A percentile compares a stretch with the other conserved stretches of the same genome.
Conservation (phyloP, 1,140 invertebrate genomes). For the Callitettix versicolor region DNA sequence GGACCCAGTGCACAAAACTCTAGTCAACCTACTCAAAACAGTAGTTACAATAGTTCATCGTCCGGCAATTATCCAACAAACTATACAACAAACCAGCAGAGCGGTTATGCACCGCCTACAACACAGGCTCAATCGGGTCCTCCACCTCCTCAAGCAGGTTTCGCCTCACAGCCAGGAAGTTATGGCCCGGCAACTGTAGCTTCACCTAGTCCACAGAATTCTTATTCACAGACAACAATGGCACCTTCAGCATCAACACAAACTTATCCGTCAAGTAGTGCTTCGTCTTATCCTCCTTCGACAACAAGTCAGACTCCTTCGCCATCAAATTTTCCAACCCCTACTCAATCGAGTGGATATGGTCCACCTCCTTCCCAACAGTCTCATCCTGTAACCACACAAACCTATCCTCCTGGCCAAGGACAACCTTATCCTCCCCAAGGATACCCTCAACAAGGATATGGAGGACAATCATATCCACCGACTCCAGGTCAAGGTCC, state of each 20-base stretch:
- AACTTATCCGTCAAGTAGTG: slow-evolving; percentile 14
- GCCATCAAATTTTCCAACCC: background rate
- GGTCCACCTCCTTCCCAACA: background rate
- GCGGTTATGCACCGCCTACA: slow-evolving; percentile 6
- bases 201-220: slow-evolving; percentile 15
- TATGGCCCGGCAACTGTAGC: slow-evolving; percentile 15
- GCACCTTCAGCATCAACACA: slow-evolving; percentile 21
- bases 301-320: slow-evolving; percentile 5
- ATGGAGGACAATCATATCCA: slow-evolving; percentile 8
- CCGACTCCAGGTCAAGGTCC: slow-evolving; percentile 8
- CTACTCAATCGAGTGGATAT: background rate
- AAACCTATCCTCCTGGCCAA: slow-evolving; percentile 2
- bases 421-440: background rate
- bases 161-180: slow-evolving; percentile 1
- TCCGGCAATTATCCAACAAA: slow-evolving; percentile 3
- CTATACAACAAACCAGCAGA: slow-evolving; percentile 1
- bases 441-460: slow-evolving; percentile 5
- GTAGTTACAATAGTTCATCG: slow-evolving; percentile 6
- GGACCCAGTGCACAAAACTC: too few species aligned
- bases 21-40: too few species aligned
- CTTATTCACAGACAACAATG: slow-evolving; percentile 20
- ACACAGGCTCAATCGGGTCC: slow-evolving; percentile 8
- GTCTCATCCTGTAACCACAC: background rate
- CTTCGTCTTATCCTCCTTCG: slow-evolving; percentile 5
- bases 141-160: slow-evolving; percentile 9